Evolutionary conservation across 2,888 invertebrate species (phyloP).

Genomic region (Eubasilissa splendida): DNA sequence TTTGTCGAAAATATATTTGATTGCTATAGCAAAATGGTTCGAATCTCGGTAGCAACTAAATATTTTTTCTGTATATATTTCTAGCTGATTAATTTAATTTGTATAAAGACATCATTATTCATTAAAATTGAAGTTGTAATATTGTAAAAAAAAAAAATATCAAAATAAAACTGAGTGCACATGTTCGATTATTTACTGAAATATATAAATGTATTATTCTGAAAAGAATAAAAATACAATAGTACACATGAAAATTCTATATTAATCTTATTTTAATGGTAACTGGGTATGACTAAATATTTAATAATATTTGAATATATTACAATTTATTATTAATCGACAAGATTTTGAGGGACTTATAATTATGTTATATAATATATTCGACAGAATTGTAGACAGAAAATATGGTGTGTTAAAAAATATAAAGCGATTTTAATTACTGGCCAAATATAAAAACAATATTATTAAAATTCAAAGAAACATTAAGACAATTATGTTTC

Average conservation of each 20-base stretch:
- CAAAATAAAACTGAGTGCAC: too few relatives aligned
- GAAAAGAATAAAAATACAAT: neutral
- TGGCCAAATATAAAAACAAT: constrained; percentile 44
- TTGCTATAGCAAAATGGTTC: too few relatives aligned
- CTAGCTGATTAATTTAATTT: too few relatives aligned
- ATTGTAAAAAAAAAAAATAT: too few relatives aligned
- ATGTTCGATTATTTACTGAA: too few relatives aligned
- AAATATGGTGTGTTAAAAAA: constrained; percentile 7
- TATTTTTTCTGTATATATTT: too few relatives aligned
- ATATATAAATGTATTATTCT: neutral
- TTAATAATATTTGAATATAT: neutral
- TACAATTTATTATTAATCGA: neutral
- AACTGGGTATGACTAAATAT: constrained; percentile 45
- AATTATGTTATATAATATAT: neutral
- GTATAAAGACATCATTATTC: too few relatives aligned
- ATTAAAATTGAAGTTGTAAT: too few relatives aligned
- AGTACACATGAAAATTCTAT: neutral
- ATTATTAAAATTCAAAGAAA: neutral
- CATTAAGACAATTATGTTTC: neutral
- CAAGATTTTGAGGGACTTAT: too few relatives aligned
- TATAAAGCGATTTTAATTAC: constrained; percentile 22
- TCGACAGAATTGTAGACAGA: constrained; percentile 4
- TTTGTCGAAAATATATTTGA: too few relatives aligned
- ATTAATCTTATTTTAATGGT: constrained; percentile 34
- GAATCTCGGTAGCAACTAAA: too few relatives aligned